A percentile compares a stretch with the other conserved stretches of the same genome.
Conservation (phyloP, 23 tunicate species). For the Aplidium turbinatum region DNA sequence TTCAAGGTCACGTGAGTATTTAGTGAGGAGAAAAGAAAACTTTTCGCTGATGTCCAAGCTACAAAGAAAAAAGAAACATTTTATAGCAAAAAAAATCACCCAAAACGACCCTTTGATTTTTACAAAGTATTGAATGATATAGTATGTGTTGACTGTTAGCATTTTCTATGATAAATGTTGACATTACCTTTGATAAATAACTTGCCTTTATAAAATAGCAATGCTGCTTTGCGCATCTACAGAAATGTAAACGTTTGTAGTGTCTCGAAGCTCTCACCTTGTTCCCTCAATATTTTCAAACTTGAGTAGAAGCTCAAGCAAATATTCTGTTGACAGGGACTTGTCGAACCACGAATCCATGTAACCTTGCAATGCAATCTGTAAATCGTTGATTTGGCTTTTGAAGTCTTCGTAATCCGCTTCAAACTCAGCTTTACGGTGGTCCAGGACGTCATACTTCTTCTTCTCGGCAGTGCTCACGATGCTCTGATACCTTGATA, state of each 20-base stretch:
- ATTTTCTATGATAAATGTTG: too few species aligned
- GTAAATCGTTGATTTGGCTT: conserved; percentile 69
- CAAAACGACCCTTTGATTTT: too few species aligned
- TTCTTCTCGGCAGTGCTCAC: conserved; percentile 89
- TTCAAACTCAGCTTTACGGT: conserved; percentile 88
- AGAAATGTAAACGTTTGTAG: background rate
- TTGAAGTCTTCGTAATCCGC: conserved; percentile 75
- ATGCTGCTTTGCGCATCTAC: background rate
- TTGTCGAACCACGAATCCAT: conserved; percentile 95
- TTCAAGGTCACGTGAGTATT: conserved; percentile 83
- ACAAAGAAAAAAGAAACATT: conserved; percentile 1
- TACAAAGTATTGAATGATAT: too few species aligned
- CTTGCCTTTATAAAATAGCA: background rate
- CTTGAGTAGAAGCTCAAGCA: conserved; percentile 63
- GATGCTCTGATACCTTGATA: conserved; percentile 88
- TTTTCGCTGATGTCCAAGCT: conserved; percentile 85
- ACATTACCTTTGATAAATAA: background rate
- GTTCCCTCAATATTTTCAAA: conserved; percentile 70
- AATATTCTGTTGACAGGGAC: conserved; percentile 67
- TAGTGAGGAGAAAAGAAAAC: conserved; percentile 58
- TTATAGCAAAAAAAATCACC: background rate
- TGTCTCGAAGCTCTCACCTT: conserved; percentile 56
- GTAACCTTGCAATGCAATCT: conserved; percentile 60
- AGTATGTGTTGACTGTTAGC: too few species aligned
- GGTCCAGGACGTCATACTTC: conserved; percentile 92